These are phyloP conservation scores for Sula dactylatra DNA, from an alignment of 2,113 vertebrate species.

Conservation along the genomic window DNA sequence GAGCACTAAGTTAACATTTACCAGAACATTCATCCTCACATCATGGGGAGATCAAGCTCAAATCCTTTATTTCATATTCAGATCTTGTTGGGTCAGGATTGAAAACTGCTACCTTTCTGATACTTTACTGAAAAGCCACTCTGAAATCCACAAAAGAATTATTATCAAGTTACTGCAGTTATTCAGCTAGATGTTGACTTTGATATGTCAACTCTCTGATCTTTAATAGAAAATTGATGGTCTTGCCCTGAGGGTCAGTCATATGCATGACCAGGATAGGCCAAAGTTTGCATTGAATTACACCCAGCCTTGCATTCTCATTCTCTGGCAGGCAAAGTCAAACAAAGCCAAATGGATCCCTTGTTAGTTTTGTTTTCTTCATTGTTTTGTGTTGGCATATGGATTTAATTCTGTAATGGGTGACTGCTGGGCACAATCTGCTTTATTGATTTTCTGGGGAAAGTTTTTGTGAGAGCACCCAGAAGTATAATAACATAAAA, in stretches of 20 bases:
- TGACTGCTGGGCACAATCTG: conserved; percentile 79
- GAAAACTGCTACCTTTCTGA: conserved; percentile 81
- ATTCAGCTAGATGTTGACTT: conserved; percentile 84
- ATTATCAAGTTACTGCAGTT: conserved; percentile 83
- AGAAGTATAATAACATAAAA: conserved; percentile 64
- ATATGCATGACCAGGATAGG: conserved; percentile 74
- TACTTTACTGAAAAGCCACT: conserved; percentile 80
- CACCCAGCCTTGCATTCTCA: conserved; percentile 64
- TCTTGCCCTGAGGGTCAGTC: conserved; percentile 81
- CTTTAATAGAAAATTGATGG: conserved; percentile 84
- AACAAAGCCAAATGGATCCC: conserved; percentile 85
- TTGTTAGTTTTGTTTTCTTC: conserved; percentile 79
- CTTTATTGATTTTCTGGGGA: conserved; percentile 87
- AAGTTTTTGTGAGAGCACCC: conserved; percentile 66
- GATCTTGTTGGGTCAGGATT: conserved; percentile 83
- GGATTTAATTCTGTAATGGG: conserved; percentile 85
- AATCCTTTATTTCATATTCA: conserved; percentile 89
- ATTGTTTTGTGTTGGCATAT: conserved; percentile 80
- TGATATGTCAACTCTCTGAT: conserved; percentile 86
- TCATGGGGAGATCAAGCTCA: conserved; percentile 82
- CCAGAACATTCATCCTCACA: conserved; percentile 81
- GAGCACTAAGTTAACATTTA: conserved; percentile 87
- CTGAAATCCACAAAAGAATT: conserved; percentile 84
- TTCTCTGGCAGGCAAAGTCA: conserved; percentile 74
- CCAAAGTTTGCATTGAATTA: conserved; percentile 81